These are phyloP conservation scores for Microtus montanus DNA, from an alignment of 2,113 vertebrate species.

Conservation along the genomic window DNA sequence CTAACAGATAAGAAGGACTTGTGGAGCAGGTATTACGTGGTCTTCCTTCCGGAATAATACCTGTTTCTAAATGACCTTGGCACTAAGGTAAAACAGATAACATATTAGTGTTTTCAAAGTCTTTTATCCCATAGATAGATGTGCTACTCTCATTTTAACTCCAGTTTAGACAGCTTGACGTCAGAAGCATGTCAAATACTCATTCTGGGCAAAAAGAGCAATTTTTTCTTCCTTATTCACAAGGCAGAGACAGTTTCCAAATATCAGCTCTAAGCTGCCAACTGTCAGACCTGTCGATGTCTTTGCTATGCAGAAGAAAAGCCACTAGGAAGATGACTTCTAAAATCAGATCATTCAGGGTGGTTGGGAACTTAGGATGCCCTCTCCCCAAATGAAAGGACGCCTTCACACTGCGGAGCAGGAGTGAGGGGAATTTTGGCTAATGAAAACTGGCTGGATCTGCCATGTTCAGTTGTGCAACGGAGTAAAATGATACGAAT, in stretches of 20 bases:
- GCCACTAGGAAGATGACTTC: neutral
- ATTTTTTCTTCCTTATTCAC: neutral
- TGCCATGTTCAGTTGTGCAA: constrained; percentile 18
- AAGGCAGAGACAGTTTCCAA: neutral
- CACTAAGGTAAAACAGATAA: constrained; percentile 2
- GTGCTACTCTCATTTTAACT: constrained; percentile 2
- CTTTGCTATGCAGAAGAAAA: neutral
- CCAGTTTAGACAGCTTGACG: neutral
- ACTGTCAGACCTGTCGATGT: neutral
- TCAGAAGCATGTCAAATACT: neutral
- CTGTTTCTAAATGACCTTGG: neutral
- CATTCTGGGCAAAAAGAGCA: neutral
- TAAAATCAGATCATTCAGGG: neutral
- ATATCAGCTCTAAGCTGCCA: neutral
- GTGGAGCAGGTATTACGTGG: neutral
- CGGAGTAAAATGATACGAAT: constrained; percentile 26
- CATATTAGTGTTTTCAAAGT: constrained; percentile 43
- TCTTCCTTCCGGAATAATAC: constrained; percentile 20
- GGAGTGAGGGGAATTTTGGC: neutral
- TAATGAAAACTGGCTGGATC: constrained; percentile 8
- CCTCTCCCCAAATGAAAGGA: neutral
- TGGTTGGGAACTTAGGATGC: constrained; percentile 23
- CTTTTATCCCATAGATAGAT: neutral
- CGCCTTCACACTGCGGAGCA: neutral
- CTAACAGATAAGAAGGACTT: constrained; percentile 49